Conservation (phyloP, 2,113 vertebrate genomes). For the Tragelaphus strepsiceros region DNA sequence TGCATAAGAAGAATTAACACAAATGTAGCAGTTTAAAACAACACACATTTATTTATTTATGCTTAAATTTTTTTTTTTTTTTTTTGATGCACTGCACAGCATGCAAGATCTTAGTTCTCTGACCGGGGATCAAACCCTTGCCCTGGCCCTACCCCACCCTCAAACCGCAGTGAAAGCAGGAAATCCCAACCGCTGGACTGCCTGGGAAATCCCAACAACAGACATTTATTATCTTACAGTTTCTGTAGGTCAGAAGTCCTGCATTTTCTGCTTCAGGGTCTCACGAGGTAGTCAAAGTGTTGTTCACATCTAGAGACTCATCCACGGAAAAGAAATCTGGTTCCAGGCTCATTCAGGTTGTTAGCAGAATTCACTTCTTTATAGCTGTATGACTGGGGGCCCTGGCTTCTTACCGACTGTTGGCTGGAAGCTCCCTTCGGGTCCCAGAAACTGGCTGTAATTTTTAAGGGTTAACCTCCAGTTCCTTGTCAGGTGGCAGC, state of each 20-base stretch:
- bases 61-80: neutral
- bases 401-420: neutral
- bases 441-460: neutral
- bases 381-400: neutral
- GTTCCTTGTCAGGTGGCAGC: neutral
- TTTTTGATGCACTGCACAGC: neutral
- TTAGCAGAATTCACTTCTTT: neutral
- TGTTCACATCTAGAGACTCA: neutral
- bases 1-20: neutral
- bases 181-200: neutral
- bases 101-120: neutral
- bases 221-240: neutral
- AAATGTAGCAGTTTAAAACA: conserved; percentile 22
- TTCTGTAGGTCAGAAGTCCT: neutral
- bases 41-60: neutral
- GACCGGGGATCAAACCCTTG: neutral
- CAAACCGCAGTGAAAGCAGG: neutral
- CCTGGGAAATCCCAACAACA: neutral
- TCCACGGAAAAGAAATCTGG: neutral
- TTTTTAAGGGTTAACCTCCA: neutral
- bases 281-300: neutral
- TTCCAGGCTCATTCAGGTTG: neutral
- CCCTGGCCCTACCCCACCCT: neutral
- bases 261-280: neutral
- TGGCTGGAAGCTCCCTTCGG: neutral